A percentile compares a stretch with the other conserved stretches of the same genome.
phyloP scores from a whole-genome alignment of 2,888 invertebrate species.

The Dryomyza anilis region DNA sequence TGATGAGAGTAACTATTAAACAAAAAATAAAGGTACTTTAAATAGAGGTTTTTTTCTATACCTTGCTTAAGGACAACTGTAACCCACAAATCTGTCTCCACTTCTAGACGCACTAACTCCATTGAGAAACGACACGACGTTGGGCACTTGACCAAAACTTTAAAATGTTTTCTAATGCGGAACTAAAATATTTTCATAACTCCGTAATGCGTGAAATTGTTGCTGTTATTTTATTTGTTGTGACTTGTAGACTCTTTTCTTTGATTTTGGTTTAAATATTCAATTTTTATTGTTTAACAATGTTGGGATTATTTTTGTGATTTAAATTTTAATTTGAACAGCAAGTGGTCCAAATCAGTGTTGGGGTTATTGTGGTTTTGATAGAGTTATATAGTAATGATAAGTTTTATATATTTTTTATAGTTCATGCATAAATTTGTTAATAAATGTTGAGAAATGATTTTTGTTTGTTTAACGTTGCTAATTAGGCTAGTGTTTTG shows the following conservation, averaged over 20 bases:
- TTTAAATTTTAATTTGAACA: slow-evolving; percentile 3
- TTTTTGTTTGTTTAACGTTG: too few relatives aligned
- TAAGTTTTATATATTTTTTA: too few relatives aligned
- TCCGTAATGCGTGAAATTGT: slow-evolving; percentile 17
- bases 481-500: slow-evolving; percentile 1
- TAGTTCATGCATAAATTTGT: neutral
- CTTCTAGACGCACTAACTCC: neutral
- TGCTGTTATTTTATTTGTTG: neutral
- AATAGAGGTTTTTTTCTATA: neutral
- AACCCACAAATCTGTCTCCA: neutral
- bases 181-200: slow-evolving; percentile 4
- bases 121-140: too few relatives aligned
- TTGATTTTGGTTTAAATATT: neutral
- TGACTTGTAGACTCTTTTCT: too few relatives aligned
- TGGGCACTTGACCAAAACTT: too few relatives aligned
- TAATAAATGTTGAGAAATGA: too few relatives aligned
- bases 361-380: neutral
- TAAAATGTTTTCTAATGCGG: neutral
- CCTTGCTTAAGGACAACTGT: too few relatives aligned
- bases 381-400: neutral
- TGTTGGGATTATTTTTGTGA: neutral
- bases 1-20: neutral
- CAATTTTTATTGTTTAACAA: slow-evolving; percentile 8
- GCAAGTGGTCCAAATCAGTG: slow-evolving; percentile 8
- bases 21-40: neutral